These are phyloP conservation scores for Phyllostomus discolor DNA, from an alignment of 2,113 vertebrate genomes.

Conservation along the genomic window DNA sequence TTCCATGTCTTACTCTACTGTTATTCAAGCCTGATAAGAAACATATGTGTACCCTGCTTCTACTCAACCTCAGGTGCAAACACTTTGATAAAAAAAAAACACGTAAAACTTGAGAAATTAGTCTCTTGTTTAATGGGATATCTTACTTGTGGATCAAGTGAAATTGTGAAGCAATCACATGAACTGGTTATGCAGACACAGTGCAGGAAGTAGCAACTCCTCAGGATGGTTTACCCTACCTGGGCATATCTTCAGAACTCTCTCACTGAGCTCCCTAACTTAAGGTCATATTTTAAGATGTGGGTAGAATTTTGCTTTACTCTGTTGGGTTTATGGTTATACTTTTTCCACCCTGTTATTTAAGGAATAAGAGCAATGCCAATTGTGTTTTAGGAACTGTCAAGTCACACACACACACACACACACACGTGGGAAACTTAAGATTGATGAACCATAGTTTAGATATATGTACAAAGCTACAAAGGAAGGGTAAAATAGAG, in stretches of 20 bases:
- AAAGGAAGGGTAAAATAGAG: neutral
- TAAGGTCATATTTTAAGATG: neutral
- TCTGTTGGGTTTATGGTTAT: neutral
- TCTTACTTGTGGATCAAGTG: neutral
- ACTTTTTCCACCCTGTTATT: neutral
- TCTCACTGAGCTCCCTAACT: neutral
- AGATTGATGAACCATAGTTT: neutral
- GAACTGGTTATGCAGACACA: neutral
- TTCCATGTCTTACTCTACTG: neutral
- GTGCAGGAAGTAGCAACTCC: neutral
- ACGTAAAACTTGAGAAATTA: neutral
- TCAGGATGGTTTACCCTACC: neutral
- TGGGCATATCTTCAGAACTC: neutral
- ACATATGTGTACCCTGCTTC: accelerated
- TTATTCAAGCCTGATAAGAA: neutral
- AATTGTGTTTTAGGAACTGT: neutral
- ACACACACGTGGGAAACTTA: neutral
- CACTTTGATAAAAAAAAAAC: neutral
- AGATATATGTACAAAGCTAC: neutral
- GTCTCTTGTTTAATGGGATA: neutral
- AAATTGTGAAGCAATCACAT: neutral
- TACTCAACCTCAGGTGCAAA: neutral
- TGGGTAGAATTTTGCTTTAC: neutral
- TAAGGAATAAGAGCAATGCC: neutral
- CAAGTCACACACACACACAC: neutral